Percentiles rank a stretch among this genome's conserved stretches.
Conservation (phyloP, 2,888 invertebrate species). For the Didymodactylos carnosus region DNA sequence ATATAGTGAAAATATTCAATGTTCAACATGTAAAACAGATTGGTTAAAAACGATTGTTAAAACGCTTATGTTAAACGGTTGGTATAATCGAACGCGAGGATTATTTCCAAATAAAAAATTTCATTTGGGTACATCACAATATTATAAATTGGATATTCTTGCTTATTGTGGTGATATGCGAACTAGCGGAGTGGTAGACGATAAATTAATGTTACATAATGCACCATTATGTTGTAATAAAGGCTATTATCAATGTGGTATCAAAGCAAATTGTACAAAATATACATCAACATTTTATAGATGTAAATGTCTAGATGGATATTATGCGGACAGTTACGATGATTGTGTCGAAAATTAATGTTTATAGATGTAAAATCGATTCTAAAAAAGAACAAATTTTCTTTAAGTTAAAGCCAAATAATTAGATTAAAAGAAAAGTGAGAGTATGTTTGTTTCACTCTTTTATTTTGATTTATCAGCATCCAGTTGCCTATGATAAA, state of each 20-base stretch:
- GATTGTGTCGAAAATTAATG: background rate
- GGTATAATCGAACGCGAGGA: background rate
- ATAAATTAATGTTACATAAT: background rate
- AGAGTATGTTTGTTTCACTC: too few species aligned
- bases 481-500: too few species aligned
- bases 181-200: background rate
- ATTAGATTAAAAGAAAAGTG: too few species aligned
- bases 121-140: background rate
- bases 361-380: too few species aligned
- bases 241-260: background rate
- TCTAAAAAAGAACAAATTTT: too few species aligned
- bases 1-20: background rate
- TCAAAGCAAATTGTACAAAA: background rate
- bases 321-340: background rate
- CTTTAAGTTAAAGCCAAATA: too few species aligned
- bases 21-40: background rate
- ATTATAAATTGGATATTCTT: background rate
- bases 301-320: background rate
- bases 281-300: background rate
- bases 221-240: background rate
- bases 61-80: background rate
- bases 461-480: too few species aligned
- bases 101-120: background rate
- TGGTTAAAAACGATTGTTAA: background rate
- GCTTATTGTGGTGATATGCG: background rate